Percentiles rank a stretch among this genome's conserved stretches.
These are phyloP conservation scores for Reinhardtius hippoglossoides DNA, from an alignment of 2,113 vertebrate genomes.

Conservation along the genomic window DNA sequence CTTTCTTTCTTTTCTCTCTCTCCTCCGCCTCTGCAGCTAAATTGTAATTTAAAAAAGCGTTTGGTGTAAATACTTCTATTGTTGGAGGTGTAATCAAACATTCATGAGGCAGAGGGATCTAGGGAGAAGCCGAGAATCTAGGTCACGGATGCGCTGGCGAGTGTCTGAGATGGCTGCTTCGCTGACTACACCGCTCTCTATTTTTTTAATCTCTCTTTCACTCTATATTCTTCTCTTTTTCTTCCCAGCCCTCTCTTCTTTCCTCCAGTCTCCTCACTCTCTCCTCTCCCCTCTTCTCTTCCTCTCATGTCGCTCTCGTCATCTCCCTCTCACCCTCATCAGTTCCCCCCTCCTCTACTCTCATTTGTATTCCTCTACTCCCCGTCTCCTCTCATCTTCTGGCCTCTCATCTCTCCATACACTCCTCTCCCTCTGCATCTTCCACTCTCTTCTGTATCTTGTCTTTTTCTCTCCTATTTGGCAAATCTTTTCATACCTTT, in stretches of 20 bases:
- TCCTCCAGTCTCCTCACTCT: neutral
- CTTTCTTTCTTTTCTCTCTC: neutral
- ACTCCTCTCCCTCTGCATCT: conserved; percentile 34
- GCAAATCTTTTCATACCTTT: neutral
- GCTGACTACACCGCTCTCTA: conserved; percentile 53
- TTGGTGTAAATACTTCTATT: conserved; percentile 81
- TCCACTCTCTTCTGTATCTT: conserved; percentile 10
- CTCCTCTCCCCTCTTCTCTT: neutral
- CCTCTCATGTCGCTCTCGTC: conserved; percentile 11
- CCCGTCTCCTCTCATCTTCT: conserved; percentile 24
- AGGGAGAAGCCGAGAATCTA: conserved; percentile 78
- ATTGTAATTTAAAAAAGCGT: conserved; percentile 73
- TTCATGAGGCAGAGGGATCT: conserved; percentile 80
- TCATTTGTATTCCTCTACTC: conserved; percentile 66
- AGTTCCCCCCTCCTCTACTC: conserved; percentile 11
- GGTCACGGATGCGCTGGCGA: conserved; percentile 80
- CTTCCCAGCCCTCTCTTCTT: conserved; percentile 33
- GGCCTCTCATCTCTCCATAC: conserved; percentile 12
- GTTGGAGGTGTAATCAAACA: conserved; percentile 83
- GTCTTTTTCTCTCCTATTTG: conserved; percentile 6
- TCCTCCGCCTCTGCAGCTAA: conserved; percentile 16
- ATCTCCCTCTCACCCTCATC: conserved; percentile 6
- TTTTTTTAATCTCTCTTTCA: conserved; percentile 55
- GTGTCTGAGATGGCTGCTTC: conserved; percentile 68
- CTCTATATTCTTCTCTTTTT: conserved; percentile 52